A percentile compares a stretch with the other conserved stretches of the same genome.
These are phyloP conservation scores for Glareola pratincola DNA, from an alignment of 2,113 vertebrate species.

Conservation along the genomic window DNA sequence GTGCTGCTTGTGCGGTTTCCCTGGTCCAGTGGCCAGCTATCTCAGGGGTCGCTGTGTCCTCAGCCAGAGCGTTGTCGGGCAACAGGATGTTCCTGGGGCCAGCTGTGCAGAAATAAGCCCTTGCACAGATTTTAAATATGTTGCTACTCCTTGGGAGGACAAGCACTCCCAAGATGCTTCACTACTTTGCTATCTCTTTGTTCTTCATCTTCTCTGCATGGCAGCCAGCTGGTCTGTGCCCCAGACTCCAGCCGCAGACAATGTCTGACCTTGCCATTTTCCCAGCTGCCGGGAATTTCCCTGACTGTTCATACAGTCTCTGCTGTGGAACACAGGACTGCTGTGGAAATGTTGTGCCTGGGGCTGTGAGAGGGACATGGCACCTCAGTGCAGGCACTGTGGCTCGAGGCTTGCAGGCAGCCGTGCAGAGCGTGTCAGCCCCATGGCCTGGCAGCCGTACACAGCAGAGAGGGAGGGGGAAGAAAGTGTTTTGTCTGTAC, in stretches of 20 bases:
- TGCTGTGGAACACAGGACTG: background rate
- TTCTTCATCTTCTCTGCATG: background rate
- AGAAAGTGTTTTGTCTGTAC: background rate
- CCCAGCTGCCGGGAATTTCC: background rate
- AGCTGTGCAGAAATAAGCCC: background rate
- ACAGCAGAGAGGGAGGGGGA: background rate
- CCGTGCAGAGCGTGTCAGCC: background rate
- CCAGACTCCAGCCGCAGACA: background rate
- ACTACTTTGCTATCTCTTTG: background rate
- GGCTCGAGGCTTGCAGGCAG: background rate
- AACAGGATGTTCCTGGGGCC: background rate
- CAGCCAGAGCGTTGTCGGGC: background rate
- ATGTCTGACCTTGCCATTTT: accelerated
- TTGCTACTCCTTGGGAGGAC: background rate
- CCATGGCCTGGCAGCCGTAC: background rate
- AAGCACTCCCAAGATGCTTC: background rate
- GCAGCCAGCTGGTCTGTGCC: background rate
- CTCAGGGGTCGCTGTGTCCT: background rate
- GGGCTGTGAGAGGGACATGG: too few relatives aligned
- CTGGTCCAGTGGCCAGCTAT: too few relatives aligned
- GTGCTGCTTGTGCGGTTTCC: background rate
- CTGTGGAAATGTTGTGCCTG: background rate
- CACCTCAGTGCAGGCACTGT: background rate
- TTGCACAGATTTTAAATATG: background rate
- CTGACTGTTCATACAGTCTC: background rate